These are phyloP conservation scores for Anaspis maculata DNA, from an alignment of 2,888 invertebrate species.

Conservation along the genomic window DNA sequence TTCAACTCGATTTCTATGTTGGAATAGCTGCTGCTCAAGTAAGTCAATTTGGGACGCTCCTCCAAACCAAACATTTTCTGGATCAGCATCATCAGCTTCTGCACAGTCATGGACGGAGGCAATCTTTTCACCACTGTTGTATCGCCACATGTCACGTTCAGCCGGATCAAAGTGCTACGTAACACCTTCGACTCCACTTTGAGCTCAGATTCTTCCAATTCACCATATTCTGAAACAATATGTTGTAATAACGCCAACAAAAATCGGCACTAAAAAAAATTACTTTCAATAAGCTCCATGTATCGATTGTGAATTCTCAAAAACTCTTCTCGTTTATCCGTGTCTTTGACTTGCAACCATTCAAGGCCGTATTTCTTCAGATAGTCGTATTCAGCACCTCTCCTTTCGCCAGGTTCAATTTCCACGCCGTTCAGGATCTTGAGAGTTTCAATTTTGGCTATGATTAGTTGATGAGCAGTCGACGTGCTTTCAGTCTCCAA, in stretches of 20 bases:
- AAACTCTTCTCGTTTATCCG: conserved; percentile 48
- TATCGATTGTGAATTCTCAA: conserved; percentile 66
- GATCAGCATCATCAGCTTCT: conserved; percentile 72
- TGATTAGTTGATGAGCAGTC: conserved; percentile 70
- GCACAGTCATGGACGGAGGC: conserved; percentile 69
- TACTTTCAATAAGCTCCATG: conserved; percentile 64
- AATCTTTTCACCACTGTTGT: conserved; percentile 57
- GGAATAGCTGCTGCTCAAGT: conserved; percentile 50
- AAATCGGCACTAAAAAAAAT: conserved; percentile 33
- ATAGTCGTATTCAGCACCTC: conserved; percentile 88
- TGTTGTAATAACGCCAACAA: too few relatives aligned
- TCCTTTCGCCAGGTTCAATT: conserved; percentile 61
- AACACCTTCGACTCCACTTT: conserved; percentile 51
- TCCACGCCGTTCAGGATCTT: conserved; percentile 64
- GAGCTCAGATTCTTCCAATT: conserved; percentile 68
- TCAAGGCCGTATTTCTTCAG: conserved; percentile 71
- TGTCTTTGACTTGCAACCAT: conserved; percentile 54
- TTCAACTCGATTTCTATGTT: conserved; percentile 68
- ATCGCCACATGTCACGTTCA: conserved; percentile 49
- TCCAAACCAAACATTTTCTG: conserved; percentile 62
- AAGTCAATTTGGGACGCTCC: conserved; percentile 41
- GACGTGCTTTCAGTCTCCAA: conserved; percentile 54
- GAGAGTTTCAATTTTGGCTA: conserved; percentile 71
- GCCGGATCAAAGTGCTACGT: conserved; percentile 58
- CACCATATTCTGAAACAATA: conserved; percentile 63